Percentiles rank a stretch among this genome's conserved stretches.
Evolutionary conservation across 2,797 vertebrate species (phyloP).

Genomic region (Centroberyx gerrardi): DNA sequence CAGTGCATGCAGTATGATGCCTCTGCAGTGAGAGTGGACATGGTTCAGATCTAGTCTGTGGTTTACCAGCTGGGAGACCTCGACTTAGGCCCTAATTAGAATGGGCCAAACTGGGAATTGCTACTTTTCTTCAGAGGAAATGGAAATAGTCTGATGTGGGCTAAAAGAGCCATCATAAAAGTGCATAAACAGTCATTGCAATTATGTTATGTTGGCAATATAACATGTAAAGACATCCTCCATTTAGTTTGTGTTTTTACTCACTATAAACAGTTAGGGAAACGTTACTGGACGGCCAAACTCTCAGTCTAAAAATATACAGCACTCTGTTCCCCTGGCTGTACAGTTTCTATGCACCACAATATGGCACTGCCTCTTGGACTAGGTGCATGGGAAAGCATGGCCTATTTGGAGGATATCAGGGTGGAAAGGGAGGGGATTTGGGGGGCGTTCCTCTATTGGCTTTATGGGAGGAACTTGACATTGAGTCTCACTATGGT

Average conservation of each 20-base stretch:
- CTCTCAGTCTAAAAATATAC: constrained; percentile 33
- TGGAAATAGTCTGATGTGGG: constrained; percentile 41
- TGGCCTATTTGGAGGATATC: constrained; percentile 15
- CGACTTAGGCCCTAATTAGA: constrained; percentile 67
- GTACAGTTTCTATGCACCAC: background rate
- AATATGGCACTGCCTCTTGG: constrained; percentile 8
- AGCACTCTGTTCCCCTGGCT: constrained; percentile 18
- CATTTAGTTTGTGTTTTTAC: constrained; percentile 6
- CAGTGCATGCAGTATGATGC: background rate
- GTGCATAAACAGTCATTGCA: constrained; percentile 14
- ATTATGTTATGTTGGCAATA: constrained; percentile 24
- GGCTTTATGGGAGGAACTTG: constrained; percentile 46
- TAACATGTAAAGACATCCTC: constrained; percentile 34
- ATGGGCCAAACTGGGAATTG: constrained; percentile 46
- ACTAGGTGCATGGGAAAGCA: constrained; percentile 1
- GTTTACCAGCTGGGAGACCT: constrained; percentile 54
- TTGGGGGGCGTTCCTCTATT: constrained; percentile 47
- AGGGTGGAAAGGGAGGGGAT: constrained; percentile 6
- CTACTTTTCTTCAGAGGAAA: constrained; percentile 46
- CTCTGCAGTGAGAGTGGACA: constrained; percentile 60
- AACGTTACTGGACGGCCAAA: background rate
- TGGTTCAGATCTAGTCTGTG: constrained; percentile 44
- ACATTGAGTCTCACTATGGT: constrained; percentile 40
- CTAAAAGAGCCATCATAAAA: constrained; percentile 35
- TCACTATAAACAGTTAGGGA: constrained; percentile 19